Conservation (phyloP, 2,113 vertebrate genomes). For the Oxyura jamaicensis region DNA sequence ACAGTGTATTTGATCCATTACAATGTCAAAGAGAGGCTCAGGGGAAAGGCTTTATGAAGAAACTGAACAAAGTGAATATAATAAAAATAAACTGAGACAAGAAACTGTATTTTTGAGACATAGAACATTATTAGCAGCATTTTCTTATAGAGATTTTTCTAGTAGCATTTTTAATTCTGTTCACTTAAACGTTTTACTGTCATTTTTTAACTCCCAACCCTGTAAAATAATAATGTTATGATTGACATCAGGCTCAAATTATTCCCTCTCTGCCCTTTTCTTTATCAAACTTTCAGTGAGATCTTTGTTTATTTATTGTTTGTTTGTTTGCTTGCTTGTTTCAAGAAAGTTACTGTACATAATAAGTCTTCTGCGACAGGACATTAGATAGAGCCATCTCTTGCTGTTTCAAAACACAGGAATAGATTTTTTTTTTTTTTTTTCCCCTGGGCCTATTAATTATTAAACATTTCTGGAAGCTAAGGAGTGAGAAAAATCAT, state of each 20-base stretch:
- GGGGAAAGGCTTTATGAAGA: neutral
- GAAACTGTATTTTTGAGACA: neutral
- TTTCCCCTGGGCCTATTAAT: conserved; percentile 36
- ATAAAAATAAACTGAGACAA: rapidly evolving
- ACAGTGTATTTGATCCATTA: neutral
- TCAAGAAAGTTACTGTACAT: neutral
- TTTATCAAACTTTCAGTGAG: neutral
- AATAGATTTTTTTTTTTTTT: neutral
- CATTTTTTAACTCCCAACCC: neutral
- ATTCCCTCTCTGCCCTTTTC: neutral
- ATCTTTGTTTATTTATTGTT: neutral
- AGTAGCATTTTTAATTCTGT: neutral
- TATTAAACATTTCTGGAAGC: conserved; percentile 58
- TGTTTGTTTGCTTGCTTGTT: neutral
- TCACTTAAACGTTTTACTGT: neutral
- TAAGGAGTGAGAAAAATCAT: conserved; percentile 36
- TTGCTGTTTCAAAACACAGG: neutral
- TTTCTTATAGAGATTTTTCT: neutral
- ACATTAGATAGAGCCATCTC: neutral
- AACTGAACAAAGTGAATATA: neutral
- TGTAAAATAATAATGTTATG: neutral
- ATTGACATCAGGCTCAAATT: neutral
- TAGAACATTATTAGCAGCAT: neutral
- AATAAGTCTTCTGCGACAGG: neutral
- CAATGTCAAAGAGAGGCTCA: neutral